phyloP scores from a whole-genome alignment of 2,888 invertebrate genomes.

The Diloba caeruleocephala region DNA sequence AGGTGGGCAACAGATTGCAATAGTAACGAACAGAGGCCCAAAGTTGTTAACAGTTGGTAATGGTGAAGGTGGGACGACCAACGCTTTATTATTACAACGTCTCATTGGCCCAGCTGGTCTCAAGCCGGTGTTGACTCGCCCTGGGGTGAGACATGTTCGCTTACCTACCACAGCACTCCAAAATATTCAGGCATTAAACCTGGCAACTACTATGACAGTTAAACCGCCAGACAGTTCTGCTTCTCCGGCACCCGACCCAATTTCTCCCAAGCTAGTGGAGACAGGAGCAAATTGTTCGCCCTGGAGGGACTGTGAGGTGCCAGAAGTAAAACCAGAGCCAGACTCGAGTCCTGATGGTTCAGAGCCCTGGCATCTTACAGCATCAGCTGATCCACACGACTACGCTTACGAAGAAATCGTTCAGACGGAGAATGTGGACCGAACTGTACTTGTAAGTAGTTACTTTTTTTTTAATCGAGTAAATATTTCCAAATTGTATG shows the following conservation, averaged over 20 bases:
- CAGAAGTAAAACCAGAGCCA: slow-evolving; percentile 74
- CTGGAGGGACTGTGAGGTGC: slow-evolving; percentile 75
- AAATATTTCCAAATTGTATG: slow-evolving; percentile 53
- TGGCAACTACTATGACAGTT: slow-evolving; percentile 69
- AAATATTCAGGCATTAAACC: slow-evolving; percentile 80
- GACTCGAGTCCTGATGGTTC: slow-evolving; percentile 80
- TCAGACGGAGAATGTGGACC: slow-evolving; percentile 78
- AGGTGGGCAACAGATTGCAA: slow-evolving; percentile 92
- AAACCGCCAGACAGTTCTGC: slow-evolving; percentile 78
- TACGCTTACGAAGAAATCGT: slow-evolving; percentile 83
- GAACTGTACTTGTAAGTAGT: slow-evolving; percentile 84
- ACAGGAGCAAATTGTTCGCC: slow-evolving; percentile 77
- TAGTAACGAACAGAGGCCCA: slow-evolving; percentile 92
- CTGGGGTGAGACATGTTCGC: slow-evolving; percentile 88
- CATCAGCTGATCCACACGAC: slow-evolving; percentile 74
- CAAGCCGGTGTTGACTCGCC: slow-evolving; percentile 86
- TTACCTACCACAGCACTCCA: slow-evolving; percentile 82
- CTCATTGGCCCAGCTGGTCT: slow-evolving; percentile 91
- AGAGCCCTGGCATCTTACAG: slow-evolving; percentile 79
- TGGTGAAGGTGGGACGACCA: slow-evolving; percentile 87
- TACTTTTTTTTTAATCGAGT: slow-evolving; percentile 47
- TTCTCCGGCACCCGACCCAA: slow-evolving; percentile 69
- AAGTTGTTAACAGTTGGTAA: slow-evolving; percentile 84
- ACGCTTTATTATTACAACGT: slow-evolving; percentile 91
- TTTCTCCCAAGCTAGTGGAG: slow-evolving; percentile 80